These are phyloP conservation scores for Eonycteris spelaea DNA, from an alignment of 2,113 vertebrate species.

Conservation along the genomic window DNA sequence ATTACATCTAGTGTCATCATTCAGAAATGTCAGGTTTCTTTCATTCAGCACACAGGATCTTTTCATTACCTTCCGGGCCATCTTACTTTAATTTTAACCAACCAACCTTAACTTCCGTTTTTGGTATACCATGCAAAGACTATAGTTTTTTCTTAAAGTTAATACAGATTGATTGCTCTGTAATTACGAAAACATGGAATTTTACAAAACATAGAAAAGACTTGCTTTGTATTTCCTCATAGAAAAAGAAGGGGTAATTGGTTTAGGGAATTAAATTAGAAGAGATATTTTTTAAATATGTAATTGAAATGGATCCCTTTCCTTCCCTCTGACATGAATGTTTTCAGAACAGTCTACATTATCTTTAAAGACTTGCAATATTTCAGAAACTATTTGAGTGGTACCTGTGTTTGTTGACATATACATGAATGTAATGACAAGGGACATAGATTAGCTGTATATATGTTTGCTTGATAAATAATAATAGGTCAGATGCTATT, in stretches of 20 bases:
- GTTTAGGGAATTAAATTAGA: constrained; percentile 10
- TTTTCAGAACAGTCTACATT: not conserved
- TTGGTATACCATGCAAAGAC: not conserved
- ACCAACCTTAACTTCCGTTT: not conserved
- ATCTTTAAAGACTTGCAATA: not conserved
- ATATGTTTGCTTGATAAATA: constrained; percentile 31
- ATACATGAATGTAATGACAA: not conserved
- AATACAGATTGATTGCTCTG: not conserved
- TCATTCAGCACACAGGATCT: not conserved
- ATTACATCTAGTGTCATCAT: not conserved
- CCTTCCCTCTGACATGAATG: not conserved
- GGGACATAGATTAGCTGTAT: not conserved
- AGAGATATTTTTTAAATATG: not conserved
- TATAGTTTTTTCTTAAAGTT: constrained; percentile 7
- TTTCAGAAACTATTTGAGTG: not conserved
- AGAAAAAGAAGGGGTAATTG: not conserved
- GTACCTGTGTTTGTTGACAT: not conserved
- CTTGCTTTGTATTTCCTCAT: constrained; percentile 5
- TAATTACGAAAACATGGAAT: not conserved
- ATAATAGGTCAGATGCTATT: not conserved
- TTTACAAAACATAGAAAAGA: not conserved
- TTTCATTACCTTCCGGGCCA: not conserved
- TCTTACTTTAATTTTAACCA: constrained; percentile 18
- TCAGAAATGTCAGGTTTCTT: not conserved
- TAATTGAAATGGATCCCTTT: not conserved